Base-by-base conservation (phyloP, 2,797 vertebrate species). In the Poecilia picta region DNA sequence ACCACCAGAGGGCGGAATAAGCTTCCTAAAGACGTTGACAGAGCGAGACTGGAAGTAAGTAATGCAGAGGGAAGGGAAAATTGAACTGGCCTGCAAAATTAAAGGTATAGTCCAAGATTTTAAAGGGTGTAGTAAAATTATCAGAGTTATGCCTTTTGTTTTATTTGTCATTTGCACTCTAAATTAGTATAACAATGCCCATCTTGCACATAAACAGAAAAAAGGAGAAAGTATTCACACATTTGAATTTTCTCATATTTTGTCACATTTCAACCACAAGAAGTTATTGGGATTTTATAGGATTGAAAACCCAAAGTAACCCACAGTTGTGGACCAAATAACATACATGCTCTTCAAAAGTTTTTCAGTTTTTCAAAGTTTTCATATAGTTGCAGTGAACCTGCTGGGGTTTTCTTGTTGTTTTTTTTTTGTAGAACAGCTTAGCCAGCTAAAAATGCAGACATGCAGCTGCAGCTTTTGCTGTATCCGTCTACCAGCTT, bases 1-100 rank as follows among this genome's bases (percentile, higher is more conserved):
- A 99, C 98, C 96, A 99, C 97, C 0, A 97, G 98, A 81, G 98
- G 98, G 79, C 97, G 98, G 80, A 98, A 96, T 88, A 97, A 95
- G 79, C 95, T 99, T 79, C 98, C 98, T 88, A 99, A 97, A 93
- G 98, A 99, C 6, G 98, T 95, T 39, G 98, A 99, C 95, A 95
- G 98, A 91, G 97, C 98, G 72, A 96, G 98, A 82, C 92, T 99
- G 73, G 98, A 99, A 96, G 98, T 99, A 84, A 95, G 92, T 83
- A 55, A 72, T 74, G 72, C 72, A 33, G 3, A 33, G 2, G 6
- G 16, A 41, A 3, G 2, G 1, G 18, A 0, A 64, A 25, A 16
- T 2, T 49, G 7, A 75, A 41, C 36, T 13, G 12, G 64, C 46
- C 13, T 71, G 55, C 18, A 23, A 2, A 68, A 68, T 5, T 41